Percentiles rank a stretch among this genome's conserved stretches.
phyloP scores from a whole-genome alignment of 2,113 vertebrate species.

The Accipiter virgatus region DNA sequence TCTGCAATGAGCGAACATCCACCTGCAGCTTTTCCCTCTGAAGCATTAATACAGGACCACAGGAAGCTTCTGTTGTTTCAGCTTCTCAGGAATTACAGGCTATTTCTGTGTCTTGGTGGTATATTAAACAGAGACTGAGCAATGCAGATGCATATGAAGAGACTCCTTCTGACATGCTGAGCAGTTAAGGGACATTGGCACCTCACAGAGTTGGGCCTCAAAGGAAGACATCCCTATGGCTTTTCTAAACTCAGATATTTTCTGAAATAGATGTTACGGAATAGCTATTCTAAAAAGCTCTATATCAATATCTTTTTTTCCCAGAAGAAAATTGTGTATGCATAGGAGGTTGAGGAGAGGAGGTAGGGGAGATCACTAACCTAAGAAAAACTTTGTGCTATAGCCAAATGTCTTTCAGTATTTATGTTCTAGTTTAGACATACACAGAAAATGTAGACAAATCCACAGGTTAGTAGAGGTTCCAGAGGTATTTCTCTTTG shows the following conservation, averaged over 20 bases:
- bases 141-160: constrained; percentile 9
- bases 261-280: background rate
- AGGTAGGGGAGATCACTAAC: background rate
- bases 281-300: background rate
- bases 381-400: background rate
- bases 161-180: background rate
- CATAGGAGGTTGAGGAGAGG: background rate
- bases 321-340: background rate
- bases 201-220: background rate
- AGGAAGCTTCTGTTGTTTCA: constrained; percentile 55
- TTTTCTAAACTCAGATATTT: constrained; percentile 16
- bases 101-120: background rate
- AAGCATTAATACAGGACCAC: constrained; percentile 31
- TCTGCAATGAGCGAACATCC: constrained; percentile 31
- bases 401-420: background rate
- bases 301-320: background rate
- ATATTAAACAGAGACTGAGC: constrained; percentile 15
- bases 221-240: background rate
- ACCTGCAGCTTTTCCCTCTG: constrained; percentile 51
- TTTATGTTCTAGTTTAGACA: background rate
- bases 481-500: background rate
- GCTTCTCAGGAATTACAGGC: constrained; percentile 32
- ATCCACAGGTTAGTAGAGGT: background rate
- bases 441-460: background rate
- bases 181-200: constrained; percentile 15